Evolutionary conservation across 2,113 vertebrate genomes (phyloP).

Genomic region (Pimephales promelas): DNA sequence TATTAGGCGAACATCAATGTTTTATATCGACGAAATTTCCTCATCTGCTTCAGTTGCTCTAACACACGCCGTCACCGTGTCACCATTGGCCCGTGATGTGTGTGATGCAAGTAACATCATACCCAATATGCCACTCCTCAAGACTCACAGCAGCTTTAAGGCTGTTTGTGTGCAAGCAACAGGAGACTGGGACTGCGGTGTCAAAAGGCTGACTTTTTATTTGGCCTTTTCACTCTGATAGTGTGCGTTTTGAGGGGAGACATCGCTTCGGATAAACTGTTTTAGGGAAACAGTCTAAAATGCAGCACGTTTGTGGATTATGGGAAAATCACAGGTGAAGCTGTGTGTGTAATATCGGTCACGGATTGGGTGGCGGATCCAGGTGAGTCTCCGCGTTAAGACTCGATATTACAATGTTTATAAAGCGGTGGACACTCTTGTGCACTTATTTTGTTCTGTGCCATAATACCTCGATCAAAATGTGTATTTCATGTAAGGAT

Average conservation of each 20-base stretch:
- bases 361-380: not conserved
- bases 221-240: not conserved
- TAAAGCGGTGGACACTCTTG: not conserved
- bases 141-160: not conserved
- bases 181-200: not conserved
- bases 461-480: not conserved
- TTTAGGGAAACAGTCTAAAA: not conserved
- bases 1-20: not conserved
- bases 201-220: not conserved
- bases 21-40: not conserved
- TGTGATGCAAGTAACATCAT: not conserved
- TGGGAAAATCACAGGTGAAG: constrained; percentile 23
- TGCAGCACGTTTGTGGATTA: not conserved
- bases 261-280: no score
- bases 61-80: not conserved
- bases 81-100: not conserved
- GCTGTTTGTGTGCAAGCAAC: not conserved
- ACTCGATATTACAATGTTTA: not conserved
- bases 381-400: constrained; percentile 26
- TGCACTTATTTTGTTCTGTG: not conserved
- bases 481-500: not conserved
- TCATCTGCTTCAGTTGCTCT: not conserved
- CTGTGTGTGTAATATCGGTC: not conserved
- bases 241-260: not conserved
- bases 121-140: not conserved